phyloP scores from a whole-genome alignment of 2,113 vertebrate genomes.

The Urocynchramus pylzowi region DNA sequence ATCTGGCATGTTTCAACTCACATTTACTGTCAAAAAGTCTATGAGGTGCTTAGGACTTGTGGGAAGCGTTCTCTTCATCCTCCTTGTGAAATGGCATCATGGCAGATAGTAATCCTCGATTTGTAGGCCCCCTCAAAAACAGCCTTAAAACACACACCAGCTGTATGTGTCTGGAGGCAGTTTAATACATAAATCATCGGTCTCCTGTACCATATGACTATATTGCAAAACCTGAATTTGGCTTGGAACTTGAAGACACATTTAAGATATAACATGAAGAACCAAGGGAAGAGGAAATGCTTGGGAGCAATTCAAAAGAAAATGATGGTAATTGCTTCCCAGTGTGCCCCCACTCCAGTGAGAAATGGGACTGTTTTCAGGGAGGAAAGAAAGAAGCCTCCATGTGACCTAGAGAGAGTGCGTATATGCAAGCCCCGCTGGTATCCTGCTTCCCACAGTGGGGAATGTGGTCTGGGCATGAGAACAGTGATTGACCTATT shows the following conservation, averaged over 20 bases:
- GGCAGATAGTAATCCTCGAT: neutral
- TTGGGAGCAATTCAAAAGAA: neutral
- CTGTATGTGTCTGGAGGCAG: neutral
- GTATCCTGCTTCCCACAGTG: neutral
- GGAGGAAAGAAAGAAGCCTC: neutral
- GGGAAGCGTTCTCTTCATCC: neutral
- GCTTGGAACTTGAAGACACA: neutral
- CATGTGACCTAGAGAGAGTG: neutral
- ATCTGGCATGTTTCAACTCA: neutral
- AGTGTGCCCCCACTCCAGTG: neutral
- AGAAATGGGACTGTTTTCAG: neutral
- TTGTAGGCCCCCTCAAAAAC: neutral
- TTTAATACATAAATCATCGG: neutral
- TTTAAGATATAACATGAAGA: neutral
- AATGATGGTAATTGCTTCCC: neutral
- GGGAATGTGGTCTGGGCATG: neutral
- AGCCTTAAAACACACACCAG: neutral
- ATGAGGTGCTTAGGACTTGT: neutral
- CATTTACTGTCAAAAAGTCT: neutral
- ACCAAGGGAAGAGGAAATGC: neutral
- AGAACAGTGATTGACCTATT: constrained; percentile 19
- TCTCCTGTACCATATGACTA: rapidly evolving
- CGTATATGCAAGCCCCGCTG: neutral
- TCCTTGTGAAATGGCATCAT: neutral
- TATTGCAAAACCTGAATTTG: neutral